phyloP scores from a whole-genome alignment of 2,888 invertebrate genomes.

The Pteria penguin region DNA sequence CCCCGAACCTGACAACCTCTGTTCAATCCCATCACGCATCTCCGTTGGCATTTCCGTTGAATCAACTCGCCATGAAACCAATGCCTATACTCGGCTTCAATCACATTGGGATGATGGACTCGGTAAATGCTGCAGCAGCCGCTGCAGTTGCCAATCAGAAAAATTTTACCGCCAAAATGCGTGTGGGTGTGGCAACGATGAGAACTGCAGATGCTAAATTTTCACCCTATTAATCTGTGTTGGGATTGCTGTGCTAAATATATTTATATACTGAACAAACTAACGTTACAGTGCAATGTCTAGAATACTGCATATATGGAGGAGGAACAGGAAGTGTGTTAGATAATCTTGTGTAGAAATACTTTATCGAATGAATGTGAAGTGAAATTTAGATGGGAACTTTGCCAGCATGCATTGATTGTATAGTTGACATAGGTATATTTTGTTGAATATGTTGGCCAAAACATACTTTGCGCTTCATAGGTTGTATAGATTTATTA shows the following conservation, averaged over 20 bases:
- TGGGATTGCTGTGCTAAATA: neutral
- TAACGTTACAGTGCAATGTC: neutral
- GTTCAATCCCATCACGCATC: conserved; percentile 72
- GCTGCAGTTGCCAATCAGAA: conserved; percentile 51
- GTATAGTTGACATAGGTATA: no score
- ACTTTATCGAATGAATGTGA: neutral
- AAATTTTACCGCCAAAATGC: conserved; percentile 71
- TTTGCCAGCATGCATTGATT: no score
- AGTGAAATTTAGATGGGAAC: neutral
- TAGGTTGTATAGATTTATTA: no score
- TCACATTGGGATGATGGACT: conserved; percentile 62
- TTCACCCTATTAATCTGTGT: conserved; percentile 69
- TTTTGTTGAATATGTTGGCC: no score
- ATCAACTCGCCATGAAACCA: conserved; percentile 89
- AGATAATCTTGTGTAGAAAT: neutral
- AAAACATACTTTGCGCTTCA: no score
- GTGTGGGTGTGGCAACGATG: conserved; percentile 71
- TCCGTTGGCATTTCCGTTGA: conserved; percentile 83
- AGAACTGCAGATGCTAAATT: conserved; percentile 73
- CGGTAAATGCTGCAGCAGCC: conserved; percentile 22
- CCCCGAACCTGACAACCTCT: conserved; percentile 66
- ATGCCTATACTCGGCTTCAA: conserved; percentile 39
- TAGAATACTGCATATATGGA: neutral
- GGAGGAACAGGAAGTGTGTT: neutral
- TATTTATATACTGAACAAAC: neutral